phyloP scores from a whole-genome alignment of 1,140 invertebrate genomes.

The Solenopsis fugax region DNA sequence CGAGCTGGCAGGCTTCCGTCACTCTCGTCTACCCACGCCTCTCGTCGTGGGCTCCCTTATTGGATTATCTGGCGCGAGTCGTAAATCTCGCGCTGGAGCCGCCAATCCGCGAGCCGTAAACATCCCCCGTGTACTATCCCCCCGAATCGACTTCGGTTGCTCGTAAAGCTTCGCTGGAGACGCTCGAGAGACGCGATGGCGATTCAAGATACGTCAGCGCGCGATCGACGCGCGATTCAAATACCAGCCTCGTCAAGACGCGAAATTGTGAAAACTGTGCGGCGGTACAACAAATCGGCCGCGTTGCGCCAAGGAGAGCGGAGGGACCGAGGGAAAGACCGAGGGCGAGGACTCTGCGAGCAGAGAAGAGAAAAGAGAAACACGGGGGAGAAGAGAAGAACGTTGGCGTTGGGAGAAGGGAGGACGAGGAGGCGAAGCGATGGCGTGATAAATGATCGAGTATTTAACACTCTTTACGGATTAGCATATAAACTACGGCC shows the following conservation, averaged over 20 bases:
- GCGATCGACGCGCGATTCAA: too few species aligned
- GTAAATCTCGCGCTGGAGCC: constrained; percentile 69
- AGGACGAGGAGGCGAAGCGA: constrained; percentile 72
- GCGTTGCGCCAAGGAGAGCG: not conserved
- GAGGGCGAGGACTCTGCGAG: not conserved
- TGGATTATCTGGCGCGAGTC: constrained; percentile 73
- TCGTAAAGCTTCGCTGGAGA: constrained; percentile 47
- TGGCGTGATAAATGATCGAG: constrained; percentile 87
- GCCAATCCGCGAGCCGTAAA: constrained; percentile 69
- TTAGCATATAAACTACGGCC: constrained; percentile 87
- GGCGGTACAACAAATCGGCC: constrained; percentile 16
- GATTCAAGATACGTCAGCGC: not conserved
- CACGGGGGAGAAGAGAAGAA: not conserved
- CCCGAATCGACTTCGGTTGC: not conserved
- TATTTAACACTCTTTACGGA: constrained; percentile 88
- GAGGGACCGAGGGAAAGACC: not conserved
- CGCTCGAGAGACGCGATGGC: not conserved
- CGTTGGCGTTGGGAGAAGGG: not conserved
- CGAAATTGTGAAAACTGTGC: constrained; percentile 65
- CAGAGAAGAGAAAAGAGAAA: constrained; percentile 57
- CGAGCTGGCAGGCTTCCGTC: constrained; percentile 73
- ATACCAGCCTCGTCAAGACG: constrained; percentile 5
- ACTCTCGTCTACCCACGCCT: constrained; percentile 59
- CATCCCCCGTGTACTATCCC: constrained; percentile 28
- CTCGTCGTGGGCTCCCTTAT: constrained; percentile 67